Percentiles rank a stretch among this genome's conserved stretches.
These are phyloP conservation scores for Formica aserva DNA, from an alignment of 2,888 invertebrate genomes.

Conservation along the genomic window DNA sequence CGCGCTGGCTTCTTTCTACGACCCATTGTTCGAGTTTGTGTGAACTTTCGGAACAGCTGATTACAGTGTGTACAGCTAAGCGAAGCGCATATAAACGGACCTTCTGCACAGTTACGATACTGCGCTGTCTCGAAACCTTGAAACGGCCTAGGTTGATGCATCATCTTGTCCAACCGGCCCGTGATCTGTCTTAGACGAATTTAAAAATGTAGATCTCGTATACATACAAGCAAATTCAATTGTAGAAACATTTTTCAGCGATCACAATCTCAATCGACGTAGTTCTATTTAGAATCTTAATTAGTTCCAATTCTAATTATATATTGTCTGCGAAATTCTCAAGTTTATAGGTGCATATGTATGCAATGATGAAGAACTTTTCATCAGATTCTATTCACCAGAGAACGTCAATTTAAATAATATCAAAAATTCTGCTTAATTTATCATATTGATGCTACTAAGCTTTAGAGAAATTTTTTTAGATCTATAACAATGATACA, in stretches of 20 bases:
- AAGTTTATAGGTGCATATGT: not conserved
- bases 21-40: constrained; percentile 70
- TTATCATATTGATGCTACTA: not conserved
- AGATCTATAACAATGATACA: not conserved
- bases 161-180: constrained; percentile 12
- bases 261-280: constrained; percentile 9
- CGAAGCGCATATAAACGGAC: not conserved
- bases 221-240: constrained; percentile 13
- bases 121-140: constrained; percentile 33
- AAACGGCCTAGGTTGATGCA: constrained; percentile 38
- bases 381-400: constrained; percentile 1
- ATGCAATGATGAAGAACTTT: not conserved
- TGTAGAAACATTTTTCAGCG: constrained; percentile 4
- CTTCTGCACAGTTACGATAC: constrained; percentile 26
- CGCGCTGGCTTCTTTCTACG: constrained; percentile 50
- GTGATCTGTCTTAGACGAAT: constrained; percentile 14
- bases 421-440: constrained; percentile 2
- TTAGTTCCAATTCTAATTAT: constrained; percentile 2
- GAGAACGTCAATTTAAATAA: not conserved
- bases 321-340: not conserved
- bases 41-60: constrained; percentile 68
- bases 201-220: constrained; percentile 1
- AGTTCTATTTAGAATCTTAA: not conserved
- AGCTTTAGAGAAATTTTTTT: not conserved
- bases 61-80: not conserved